Base-by-base conservation (phyloP, 2,888 invertebrate genomes). In the Pachliopta kotzebuea region DNA sequence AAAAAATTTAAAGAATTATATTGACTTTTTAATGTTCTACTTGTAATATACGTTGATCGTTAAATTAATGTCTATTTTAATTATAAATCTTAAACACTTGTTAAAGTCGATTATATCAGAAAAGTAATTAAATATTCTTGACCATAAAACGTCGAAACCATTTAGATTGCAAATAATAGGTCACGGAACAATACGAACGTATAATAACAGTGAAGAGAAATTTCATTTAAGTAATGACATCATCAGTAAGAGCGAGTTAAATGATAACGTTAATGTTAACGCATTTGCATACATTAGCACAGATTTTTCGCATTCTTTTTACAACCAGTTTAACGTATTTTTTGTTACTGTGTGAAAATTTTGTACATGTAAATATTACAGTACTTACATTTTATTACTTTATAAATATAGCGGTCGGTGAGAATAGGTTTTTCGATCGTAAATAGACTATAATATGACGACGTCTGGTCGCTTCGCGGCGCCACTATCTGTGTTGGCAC, bases 401-500 rank as follows among this genome's bases (percentile, higher is more conserved):
- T 59, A 29, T 45, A 45, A 54, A 55, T 49, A 63, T 26, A 54
- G 50, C 26, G 20, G 54, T 57, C 56, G 21, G 45, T 58, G 65
- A 57, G 66, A 62, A 73, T 67, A 72, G 69, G 70, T 11, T 72
- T 80, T 84, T 80, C 76, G 76, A 75, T 78, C 72, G 74, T 81
- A 84, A 84, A 81, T 84, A 84, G 83, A 79, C 70, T 66, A 74
- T 77, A 20, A 20, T 29, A 17, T 62, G 24, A 76, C 79, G 83
- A 79, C 78, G 82, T 74, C 71, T 75, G 77, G 80, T 74, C 80
- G 82, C 77, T 73, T 65, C 79, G 79, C 76, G 83, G 84, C 88
- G 87, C 87, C 85, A 83, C 84, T 71, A 77, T 76, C 77, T 71
- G 66, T 77, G 80, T 86, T 90, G 90, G 90, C 90, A 88, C 86